Evolutionary conservation across 2,888 invertebrate genomes (phyloP), one percentile per base, ranked within the genome.

Genomic region (Apodemia hepburni): DNA sequence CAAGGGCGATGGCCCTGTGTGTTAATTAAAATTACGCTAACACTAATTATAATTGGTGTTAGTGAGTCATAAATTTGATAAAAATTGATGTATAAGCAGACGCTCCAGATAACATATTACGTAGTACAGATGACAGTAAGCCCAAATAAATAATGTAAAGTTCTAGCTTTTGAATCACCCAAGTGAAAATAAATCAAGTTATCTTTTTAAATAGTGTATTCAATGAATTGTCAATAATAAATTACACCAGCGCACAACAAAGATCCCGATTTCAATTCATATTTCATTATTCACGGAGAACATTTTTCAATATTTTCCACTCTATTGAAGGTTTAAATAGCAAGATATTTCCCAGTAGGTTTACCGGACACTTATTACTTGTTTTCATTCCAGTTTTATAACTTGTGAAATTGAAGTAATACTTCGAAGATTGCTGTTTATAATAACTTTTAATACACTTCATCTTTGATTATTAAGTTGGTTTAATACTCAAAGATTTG

Each of bases 301-400:
- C 27, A 51, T 51, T 51, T 12, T 51, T 51, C 12, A 51, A 51
- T 51, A 51, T 54, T 54, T 54, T 54, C 51, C 27, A 54, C 51
- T 54, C 51, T 54, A 54, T 54, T 54, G 18, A 15, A 22, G 51
- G 18, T 54, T 27, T 12, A 54, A 22, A 54, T 27, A 54, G 51
- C 18, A 22, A 54, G 51, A 27, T 54, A 54, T 54, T 54, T 54
- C 27, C 51, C 51, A 18, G 3, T 6, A 6, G 18, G 6, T 15
- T 54, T 15, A 12, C 11, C 51, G 51, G 51, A 51, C 51, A 51
- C 22, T 51, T 51, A 42, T 42, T 51, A 18, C 22, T 51, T 51
- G 22, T 51, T 51, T 51, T 51, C 51, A 51, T 51, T 51, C 6
- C 51, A 4, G 22, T 51, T 51, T 9, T 33, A 51, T 51, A 51